phyloP scores from a whole-genome alignment of 2,888 invertebrate species.

The Aricia artaxerxes region DNA sequence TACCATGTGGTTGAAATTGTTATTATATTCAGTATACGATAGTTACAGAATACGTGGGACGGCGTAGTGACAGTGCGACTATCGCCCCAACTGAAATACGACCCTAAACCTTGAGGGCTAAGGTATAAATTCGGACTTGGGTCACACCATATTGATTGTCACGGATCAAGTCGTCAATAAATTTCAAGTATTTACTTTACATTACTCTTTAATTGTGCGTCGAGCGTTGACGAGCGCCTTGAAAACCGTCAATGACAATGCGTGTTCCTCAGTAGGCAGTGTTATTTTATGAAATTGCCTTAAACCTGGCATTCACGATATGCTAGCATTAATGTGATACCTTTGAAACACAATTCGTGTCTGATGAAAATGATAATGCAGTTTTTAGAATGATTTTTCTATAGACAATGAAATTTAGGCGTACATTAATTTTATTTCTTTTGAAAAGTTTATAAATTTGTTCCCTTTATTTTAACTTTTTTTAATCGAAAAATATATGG shows the following conservation, averaged over 20 bases:
- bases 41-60: slow-evolving; percentile 17
- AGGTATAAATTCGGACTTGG: slow-evolving; percentile 31
- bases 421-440: too few species aligned
- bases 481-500: too few species aligned
- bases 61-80: slow-evolving; percentile 54
- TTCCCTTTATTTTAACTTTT: too few species aligned
- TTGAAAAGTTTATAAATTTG: too few species aligned
- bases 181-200: slow-evolving; percentile 74
- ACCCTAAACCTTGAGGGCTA: slow-evolving; percentile 39
- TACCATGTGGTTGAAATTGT: background rate
- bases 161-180: slow-evolving; percentile 72
- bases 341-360: background rate
- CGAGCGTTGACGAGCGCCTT: slow-evolving; percentile 56
- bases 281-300: slow-evolving; percentile 50
- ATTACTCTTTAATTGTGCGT: slow-evolving; percentile 52
- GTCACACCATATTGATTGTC: slow-evolving; percentile 59
- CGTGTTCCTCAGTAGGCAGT: slow-evolving; percentile 60
- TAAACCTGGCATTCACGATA: slow-evolving; percentile 35
- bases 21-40: slow-evolving; percentile 12
- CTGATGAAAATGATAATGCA: slow-evolving; percentile 24
- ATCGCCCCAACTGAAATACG: slow-evolving; percentile 42
- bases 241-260: slow-evolving; percentile 66
- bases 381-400: background rate
- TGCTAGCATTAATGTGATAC: slow-evolving; percentile 38
- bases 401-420: background rate